Evolutionary conservation across 2,797 vertebrate genomes (phyloP).

Genomic region (Manis javanica): DNA sequence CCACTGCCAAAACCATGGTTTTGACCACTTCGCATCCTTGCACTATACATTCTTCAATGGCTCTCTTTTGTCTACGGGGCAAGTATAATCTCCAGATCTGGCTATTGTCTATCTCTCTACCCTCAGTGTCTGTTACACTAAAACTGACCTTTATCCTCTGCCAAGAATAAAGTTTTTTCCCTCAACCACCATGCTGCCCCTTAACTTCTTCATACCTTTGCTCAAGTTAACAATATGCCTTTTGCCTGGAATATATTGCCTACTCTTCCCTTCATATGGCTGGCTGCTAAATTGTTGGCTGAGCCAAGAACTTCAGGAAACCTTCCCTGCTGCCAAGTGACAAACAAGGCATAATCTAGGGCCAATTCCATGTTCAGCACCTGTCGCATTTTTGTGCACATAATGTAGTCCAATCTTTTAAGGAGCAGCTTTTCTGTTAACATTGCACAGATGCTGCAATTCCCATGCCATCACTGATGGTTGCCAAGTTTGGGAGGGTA

Average conservation of each 20-base stretch:
- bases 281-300: not conserved
- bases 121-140: not conserved
- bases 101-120: not conserved
- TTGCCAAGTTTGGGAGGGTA: not conserved
- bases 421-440: not conserved
- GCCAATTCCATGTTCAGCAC: not conserved
- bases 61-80: not conserved
- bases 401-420: not conserved
- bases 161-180: not conserved
- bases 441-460: not conserved
- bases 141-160: not conserved
- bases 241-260: not conserved
- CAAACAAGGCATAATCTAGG: not conserved
- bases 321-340: not conserved
- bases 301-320: not conserved
- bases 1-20: not conserved
- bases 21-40: not conserved
- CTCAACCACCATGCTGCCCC: not conserved
- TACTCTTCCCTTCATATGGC: not conserved
- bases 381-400: not conserved
- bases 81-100: not conserved
- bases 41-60: not conserved
- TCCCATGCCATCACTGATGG: not conserved
- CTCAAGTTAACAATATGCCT: not conserved
- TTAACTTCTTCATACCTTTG: conserved; percentile 16